These are phyloP conservation scores for Cremastinae sp. DNA, from an alignment of 2,888 invertebrate genomes.

Conservation along the genomic window DNA sequence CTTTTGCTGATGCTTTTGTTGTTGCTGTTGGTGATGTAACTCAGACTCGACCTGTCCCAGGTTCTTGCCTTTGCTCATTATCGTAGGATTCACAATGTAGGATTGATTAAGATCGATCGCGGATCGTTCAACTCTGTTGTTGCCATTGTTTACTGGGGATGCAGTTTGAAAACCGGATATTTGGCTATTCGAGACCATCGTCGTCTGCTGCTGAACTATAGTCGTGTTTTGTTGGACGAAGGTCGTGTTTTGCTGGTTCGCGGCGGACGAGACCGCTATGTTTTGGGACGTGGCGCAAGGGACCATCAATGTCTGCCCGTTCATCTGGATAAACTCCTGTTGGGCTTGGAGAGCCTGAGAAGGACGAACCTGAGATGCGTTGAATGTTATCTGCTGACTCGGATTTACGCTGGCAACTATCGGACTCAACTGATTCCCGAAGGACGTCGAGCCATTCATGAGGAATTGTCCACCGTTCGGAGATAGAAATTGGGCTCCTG, in stretches of 20 bases:
- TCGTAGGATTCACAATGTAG: slow-evolving; percentile 75
- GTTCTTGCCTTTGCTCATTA: slow-evolving; percentile 64
- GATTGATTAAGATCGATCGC: slow-evolving; percentile 83
- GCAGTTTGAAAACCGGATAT: slow-evolving; percentile 80
- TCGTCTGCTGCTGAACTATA: slow-evolving; percentile 91
- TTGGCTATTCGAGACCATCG: slow-evolving; percentile 87
- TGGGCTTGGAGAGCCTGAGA: slow-evolving; percentile 81
- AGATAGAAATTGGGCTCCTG: slow-evolving; percentile 87
- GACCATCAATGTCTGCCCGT: slow-evolving; percentile 88
- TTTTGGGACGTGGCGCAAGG: slow-evolving; percentile 84
- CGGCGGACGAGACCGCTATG: slow-evolving; percentile 82
- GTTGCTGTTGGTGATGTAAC: slow-evolving; percentile 76
- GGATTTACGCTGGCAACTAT: slow-evolving; percentile 88
- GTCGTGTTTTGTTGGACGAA: slow-evolving; percentile 93
- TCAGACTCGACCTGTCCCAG: slow-evolving; percentile 39
- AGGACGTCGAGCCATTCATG: slow-evolving; percentile 86
- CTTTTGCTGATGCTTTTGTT: slow-evolving; percentile 74
- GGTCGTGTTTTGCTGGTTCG: slow-evolving; percentile 85
- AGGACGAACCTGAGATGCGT: slow-evolving; percentile 81
- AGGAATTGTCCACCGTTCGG: slow-evolving; percentile 86
- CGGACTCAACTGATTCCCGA: slow-evolving; percentile 90
- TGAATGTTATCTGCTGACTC: slow-evolving; percentile 85
- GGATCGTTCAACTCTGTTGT: slow-evolving; percentile 74
- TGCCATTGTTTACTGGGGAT: slow-evolving; percentile 63
- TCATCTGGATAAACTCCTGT: slow-evolving; percentile 88